Conservation (phyloP, 1,140 invertebrate species). For the Pachyrhynchus sulphureomaculatus region DNA sequence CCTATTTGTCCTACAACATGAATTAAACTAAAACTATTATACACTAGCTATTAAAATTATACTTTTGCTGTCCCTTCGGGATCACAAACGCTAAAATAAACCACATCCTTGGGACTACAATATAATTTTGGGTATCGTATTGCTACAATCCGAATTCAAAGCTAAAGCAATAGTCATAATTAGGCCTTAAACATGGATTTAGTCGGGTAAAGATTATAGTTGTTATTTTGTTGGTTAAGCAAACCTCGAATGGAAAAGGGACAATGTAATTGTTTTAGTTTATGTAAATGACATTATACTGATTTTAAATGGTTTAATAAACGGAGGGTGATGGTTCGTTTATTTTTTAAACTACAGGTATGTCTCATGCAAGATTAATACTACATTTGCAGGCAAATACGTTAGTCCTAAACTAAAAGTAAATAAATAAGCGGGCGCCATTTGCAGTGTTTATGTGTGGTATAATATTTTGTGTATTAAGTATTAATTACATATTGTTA, state of each 20-base stretch:
- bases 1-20: too few relatives aligned
- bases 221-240: background rate
- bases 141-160: background rate
- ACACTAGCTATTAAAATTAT: background rate
- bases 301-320: too few relatives aligned
- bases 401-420: too few relatives aligned
- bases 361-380: too few relatives aligned
- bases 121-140: background rate
- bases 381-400: too few relatives aligned
- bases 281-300: background rate
- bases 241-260: background rate
- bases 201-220: background rate
- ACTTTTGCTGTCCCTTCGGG: background rate
- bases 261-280: background rate
- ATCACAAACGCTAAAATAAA: background rate
- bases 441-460: too few relatives aligned
- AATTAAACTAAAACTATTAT: too few relatives aligned
- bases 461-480: too few relatives aligned
- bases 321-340: too few relatives aligned
- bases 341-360: too few relatives aligned
- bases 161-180: constrained; percentile 2
- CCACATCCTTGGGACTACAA: background rate
- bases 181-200: constrained; percentile 1
- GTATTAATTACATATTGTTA: too few relatives aligned
- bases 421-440: too few relatives aligned